Base-by-base conservation (phyloP, 92 coral and sea anemone genomes). In the Desmophyllum pertusum region DNA sequence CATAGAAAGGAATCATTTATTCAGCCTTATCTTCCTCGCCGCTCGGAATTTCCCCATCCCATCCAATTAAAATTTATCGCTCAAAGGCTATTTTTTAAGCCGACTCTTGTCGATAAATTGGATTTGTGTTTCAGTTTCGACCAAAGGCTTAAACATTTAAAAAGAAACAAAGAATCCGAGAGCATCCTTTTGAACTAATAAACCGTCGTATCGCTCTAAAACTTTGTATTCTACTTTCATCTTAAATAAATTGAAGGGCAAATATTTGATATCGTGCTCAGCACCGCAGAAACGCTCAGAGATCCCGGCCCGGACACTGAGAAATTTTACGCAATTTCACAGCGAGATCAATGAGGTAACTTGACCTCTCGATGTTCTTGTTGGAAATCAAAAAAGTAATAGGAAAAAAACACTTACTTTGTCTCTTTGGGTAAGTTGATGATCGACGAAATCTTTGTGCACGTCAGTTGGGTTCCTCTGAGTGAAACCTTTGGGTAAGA, bases 51-150 rank as follows among this genome's bases (percentile, higher is more conserved):
- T 73, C 30, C 13, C 36, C 78, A 30, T 25, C 78, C 62, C 75
- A 42, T 37, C 37, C 30, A 73, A 73, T 73, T 73, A 73, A 43
- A 73, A 73, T 73, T 73, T 38, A 73, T 73, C 33, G 51, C 62
- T 46, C 38, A 43, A 43, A 43, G 59, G 78, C 35, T 43, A 15
- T 43, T 66, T 66, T 66, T 36, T 33, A 66, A 66, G 31, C 35
- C 72, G 42, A 13, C 59, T 43, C 27, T 30, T 29, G n/a, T 18
- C 52, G 46, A 25, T 46, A 17, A 31, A 45, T 43, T 30, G 40
- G 57, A 43, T 41, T n/a, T 17, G 36, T 5, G 33, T 72, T 70
- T 72, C 38, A 10, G 33, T 72, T 70, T 72, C 38, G 21, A 40
- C 52, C 52, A 72, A 43, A 33, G 39, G 62, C 53, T 73, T 73